These are phyloP conservation scores for Halyomorpha halys DNA, from an alignment of 1,140 invertebrate species.

Conservation along the genomic window DNA sequence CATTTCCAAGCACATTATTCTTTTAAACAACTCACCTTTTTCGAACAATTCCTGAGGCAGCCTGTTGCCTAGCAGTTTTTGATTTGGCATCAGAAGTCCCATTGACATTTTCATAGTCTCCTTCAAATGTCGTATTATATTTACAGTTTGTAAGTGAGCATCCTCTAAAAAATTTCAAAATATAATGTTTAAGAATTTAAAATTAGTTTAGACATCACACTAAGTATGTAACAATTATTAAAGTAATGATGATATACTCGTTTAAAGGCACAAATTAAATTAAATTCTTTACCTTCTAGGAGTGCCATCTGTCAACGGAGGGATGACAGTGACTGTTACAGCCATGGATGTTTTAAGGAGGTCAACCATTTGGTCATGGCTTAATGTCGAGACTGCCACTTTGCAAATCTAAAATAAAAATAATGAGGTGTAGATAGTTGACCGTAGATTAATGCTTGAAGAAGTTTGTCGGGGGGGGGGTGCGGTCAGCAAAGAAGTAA, in stretches of 20 bases:
- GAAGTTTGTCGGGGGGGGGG: too few species aligned
- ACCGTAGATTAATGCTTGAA: too few species aligned
- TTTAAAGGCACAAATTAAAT: background rate
- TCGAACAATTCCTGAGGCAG: conserved; percentile 47
- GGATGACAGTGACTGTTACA: conserved; percentile 75
- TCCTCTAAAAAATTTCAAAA: conserved; percentile 40
- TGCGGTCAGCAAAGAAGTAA: too few species aligned
- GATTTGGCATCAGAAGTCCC: conserved; percentile 34
- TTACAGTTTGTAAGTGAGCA: conserved; percentile 57
- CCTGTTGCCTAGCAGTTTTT: conserved; percentile 37
- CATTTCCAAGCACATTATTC: too few species aligned
- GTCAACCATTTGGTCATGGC: conserved; percentile 89
- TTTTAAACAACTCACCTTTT: conserved; percentile 37
- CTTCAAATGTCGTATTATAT: conserved; percentile 52
- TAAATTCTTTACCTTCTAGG: conserved; percentile 43
- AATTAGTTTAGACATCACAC: background rate
- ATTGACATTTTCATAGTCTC: conserved; percentile 60
- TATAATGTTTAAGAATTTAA: background rate
- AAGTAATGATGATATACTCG: too few species aligned
- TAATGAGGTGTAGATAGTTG: too few species aligned
- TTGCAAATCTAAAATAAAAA: conserved; percentile 64
- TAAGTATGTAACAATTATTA: background rate
- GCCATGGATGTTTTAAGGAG: conserved; percentile 79
- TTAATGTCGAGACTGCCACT: conserved; percentile 75
- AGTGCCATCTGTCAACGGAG: conserved; percentile 55